These are phyloP conservation scores for Bombus waltoni DNA, from an alignment of 1,140 invertebrate genomes.

Conservation along the genomic window DNA sequence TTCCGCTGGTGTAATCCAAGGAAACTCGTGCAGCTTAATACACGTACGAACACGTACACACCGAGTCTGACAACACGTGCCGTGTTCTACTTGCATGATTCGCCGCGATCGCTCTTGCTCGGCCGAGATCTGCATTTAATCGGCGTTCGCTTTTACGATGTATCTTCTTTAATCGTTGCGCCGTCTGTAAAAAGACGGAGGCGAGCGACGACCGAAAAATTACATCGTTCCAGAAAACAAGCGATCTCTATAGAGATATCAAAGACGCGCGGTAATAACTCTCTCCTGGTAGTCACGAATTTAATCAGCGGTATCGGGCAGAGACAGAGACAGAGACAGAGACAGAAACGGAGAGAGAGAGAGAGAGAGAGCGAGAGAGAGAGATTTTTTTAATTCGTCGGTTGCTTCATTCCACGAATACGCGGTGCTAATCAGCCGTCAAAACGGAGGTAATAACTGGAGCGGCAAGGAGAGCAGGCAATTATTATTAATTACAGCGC, in stretches of 20 bases:
- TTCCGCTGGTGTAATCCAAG: constrained; percentile 47
- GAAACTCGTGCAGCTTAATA: constrained; percentile 42
- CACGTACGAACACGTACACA: constrained; percentile 38
- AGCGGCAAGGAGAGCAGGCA: constrained; percentile 11
- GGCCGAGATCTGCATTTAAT: constrained; percentile 35
- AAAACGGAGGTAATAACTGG: constrained; percentile 13
- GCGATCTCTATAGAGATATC: background rate
- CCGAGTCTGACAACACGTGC: constrained; percentile 73
- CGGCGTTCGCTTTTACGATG: background rate
- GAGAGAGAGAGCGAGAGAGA: background rate
- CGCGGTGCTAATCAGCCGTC: constrained; percentile 25
- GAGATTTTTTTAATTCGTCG: background rate
- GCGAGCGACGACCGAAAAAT: background rate
- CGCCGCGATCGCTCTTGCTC: constrained; percentile 67
- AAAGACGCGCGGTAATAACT: background rate
- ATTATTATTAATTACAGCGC: constrained; percentile 45
- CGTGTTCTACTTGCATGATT: constrained; percentile 73
- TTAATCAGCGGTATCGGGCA: background rate
- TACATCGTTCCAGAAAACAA: background rate
- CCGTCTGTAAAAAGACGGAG: background rate
- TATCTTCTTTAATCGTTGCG: background rate
- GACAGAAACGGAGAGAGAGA: no score
- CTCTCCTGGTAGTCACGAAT: no score
- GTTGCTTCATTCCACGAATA: background rate
- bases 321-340: background rate